phyloP scores from a whole-genome alignment of 2,888 invertebrate genomes.

The Rhingia rostrata region DNA sequence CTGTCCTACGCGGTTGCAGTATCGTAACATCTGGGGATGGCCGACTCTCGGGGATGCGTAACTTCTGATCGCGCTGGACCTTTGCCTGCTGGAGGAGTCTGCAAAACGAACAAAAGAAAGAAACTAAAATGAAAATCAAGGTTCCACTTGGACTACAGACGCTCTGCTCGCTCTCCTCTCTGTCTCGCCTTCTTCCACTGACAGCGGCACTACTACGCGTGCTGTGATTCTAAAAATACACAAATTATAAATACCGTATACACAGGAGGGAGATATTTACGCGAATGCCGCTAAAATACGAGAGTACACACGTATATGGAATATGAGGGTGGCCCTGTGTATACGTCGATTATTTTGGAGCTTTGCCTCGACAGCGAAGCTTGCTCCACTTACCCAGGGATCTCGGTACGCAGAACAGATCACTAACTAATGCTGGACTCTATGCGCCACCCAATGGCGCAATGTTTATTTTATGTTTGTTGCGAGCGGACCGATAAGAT shows the following conservation, averaged over 20 bases:
- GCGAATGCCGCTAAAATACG: conserved; percentile 63
- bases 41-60: conserved; percentile 64
- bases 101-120: conserved; percentile 60
- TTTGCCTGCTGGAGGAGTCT: conserved; percentile 69
- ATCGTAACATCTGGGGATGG: conserved; percentile 62
- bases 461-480: conserved; percentile 59
- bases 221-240: conserved; percentile 74
- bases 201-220: conserved; percentile 66
- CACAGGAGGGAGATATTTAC: conserved; percentile 70
- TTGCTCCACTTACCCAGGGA: conserved; percentile 47
- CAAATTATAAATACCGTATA: conserved; percentile 70
- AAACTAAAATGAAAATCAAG: conserved; percentile 69
- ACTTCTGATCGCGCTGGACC: conserved; percentile 64
- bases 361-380: conserved; percentile 51
- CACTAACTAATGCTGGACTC: conserved; percentile 38
- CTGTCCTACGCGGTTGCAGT: conserved; percentile 56
- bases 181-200: conserved; percentile 13
- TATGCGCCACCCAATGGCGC: conserved; percentile 62
- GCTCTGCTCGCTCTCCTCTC: conserved; percentile 55
- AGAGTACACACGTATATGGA: conserved; percentile 64
- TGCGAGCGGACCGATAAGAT: conserved; percentile 53
- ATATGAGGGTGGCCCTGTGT: conserved; percentile 69
- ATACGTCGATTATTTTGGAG: conserved; percentile 54
- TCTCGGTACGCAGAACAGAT: conserved; percentile 23
- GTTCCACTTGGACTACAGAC: conserved; percentile 68